Base-by-base conservation (phyloP, 2,797 vertebrate species). In the Danio choprae region DNA sequence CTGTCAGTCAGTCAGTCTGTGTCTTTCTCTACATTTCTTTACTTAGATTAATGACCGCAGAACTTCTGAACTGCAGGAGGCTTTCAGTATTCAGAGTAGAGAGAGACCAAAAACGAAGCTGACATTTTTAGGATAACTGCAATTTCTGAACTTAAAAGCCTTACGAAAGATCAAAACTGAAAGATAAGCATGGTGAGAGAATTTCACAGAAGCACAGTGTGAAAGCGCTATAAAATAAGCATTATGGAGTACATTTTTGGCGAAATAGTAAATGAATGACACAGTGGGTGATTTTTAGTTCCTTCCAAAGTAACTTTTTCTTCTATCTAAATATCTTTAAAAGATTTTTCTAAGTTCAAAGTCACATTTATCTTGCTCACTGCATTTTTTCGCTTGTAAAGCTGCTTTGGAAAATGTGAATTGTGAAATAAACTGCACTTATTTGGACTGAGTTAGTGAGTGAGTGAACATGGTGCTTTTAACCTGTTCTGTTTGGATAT, bases 41-140 rank as follows among this genome's bases (percentile, higher is more conserved):
- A 46, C 12, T 16, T 20, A 41, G 67, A 80, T 63, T 77, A 67
- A 60, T 67, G 36, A 60, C 80, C 71, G 76, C 64, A n/a, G 59
- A 56, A 62, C 71, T 80, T 71, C 5, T 1, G 7, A 79, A 63
- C 62, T 75, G 74, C 80, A 77, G 67, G 60, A 80, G 55, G 60
- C 56, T 80, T 73, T 55, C 15, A 62, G 38, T 72, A 58, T 79
- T 74, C 18, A 74, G 43, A 74, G 43, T 10, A 69, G 11, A 69
- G 40, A 51, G 58, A 81, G 13, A 10, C 8, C 13, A 18, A 40
- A 22, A 18, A n/a, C 11, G 15, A 36, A 77, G 53, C 55, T 62
- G 58, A 7, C 44, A 2, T 62, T 48, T 60, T 48, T 74, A 58
- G 16, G 43, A 50, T 62, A 74, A 60, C 22, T 41, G 72, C 44